Base-by-base conservation (phyloP, 2,888 invertebrate genomes). In the Malacosoma neustria region DNA sequence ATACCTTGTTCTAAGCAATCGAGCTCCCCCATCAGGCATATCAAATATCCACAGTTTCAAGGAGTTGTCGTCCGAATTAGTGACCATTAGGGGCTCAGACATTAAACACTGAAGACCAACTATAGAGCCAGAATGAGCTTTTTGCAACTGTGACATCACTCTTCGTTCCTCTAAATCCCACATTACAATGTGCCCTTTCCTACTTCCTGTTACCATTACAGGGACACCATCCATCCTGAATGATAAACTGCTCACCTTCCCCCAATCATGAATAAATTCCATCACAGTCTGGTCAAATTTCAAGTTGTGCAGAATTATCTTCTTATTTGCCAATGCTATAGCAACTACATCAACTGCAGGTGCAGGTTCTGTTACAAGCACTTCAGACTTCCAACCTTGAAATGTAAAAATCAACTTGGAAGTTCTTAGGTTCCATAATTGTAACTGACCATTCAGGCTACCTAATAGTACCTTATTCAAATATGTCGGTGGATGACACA, bases 401-500 rank as follows among this genome's bases (percentile, higher is more conserved):
- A 97, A 96, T 0, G 91, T 90, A 66, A 93, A 91, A 34, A 97
- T 87, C 46, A 93, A 75, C 57, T 92, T 92, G 30, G 90, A 90
- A 12, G 90, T 90, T 37, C 92, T 92, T 4, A 98, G 77, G 75
- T 99, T 99, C 95, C 97, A 97, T 44, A 99, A 71, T 59, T 97
- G 96, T 47, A 98, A 59, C 31, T 87, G 72, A 0, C 98, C 98
- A 65, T 96, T 94, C 39, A 90, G 87, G 50, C 96, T 96, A 1
- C 94, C 98, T 30, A 98, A 76, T 14, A 98, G 68, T 41, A 99
- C 89, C 69, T 99, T 99, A 67, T 99, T 99, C 11, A 97, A 73
- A 68, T 99, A 99, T 0, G 98, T 96, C 13, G 90, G 92, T 0
- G 99, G 99, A 86, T 99, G 99, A 39, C 93, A 85, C n/a, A 98